Evolutionary conservation across 2,888 invertebrate species (phyloP), one percentile per base, ranked within the genome.

Genomic region (Cremastinae sp.): DNA sequence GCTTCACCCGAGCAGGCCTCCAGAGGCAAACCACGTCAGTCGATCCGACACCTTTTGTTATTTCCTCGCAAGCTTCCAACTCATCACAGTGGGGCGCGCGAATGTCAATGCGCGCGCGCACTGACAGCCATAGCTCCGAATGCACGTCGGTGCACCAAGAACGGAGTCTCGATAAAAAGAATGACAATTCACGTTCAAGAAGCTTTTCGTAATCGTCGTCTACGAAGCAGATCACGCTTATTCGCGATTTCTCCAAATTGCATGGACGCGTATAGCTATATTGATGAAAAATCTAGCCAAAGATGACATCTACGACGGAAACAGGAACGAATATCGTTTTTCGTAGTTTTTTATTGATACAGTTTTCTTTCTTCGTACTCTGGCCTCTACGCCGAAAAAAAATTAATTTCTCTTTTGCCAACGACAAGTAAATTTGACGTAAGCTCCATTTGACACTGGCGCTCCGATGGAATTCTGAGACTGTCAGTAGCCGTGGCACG

Each of bases 11-110:
- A 28, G 5, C 28, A 28, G 5, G 28, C 28, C 82, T 87, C 81
- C 72, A 47, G n/a, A n/a, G 65, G 78, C 59, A 64, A 79, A 85
- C 87, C 87, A 87, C 87, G 87, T 87, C 87, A 87, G 84, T 86
- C 78, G 65, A 65, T 79, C 78, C 73, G 43, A 69, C 36, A 36
- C n/a, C 76, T 71, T 75, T 69, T 66, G 59, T 38, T 43, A 14
- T 28, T 54, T n/a, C 28, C 22, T 38, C 38, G 45, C 45, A 64
- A 74, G 56, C 70, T 72, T 68, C 69, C 65, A 75, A 68, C 75
- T 78, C 71, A 74, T 71, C 74, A 49, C 41, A 66, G 59, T 47
- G 47, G 20, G 47, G 54, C 59, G 59, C 54, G 22, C 62, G 54
- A 43, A 12, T 54, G 20, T 34, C 12, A 0, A 5, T 56, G 53